Evolutionary conservation across 2,888 invertebrate genomes (phyloP).

Genomic region (Rosalia funebris): DNA sequence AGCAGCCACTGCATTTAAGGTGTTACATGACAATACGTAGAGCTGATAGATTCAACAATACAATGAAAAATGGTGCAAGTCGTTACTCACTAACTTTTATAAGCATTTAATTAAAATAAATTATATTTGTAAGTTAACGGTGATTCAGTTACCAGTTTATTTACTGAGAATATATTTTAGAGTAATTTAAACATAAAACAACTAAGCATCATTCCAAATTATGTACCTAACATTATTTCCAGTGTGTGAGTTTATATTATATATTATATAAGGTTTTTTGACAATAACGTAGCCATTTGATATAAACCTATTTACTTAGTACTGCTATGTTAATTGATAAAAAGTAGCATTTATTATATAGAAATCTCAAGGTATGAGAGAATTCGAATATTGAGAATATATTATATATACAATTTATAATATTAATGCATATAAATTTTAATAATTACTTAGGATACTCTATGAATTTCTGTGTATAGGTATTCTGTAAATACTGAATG

Average conservation of each 20-base stretch:
- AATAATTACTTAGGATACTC: conserved; percentile 58
- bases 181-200: conserved; percentile 31
- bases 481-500: conserved; percentile 59
- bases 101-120: conserved; percentile 60
- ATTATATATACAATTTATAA: conserved; percentile 61
- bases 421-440: conserved; percentile 61
- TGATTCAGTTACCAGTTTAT: conserved; percentile 59
- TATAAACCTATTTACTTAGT: conserved; percentile 62
- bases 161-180: conserved; percentile 41
- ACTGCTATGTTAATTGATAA: conserved; percentile 60
- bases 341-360: conserved; percentile 63
- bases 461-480: conserved; percentile 61
- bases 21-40: conserved; percentile 66
- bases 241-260: conserved; percentile 56
- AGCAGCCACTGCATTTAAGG: conserved; percentile 58
- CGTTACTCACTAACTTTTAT: conserved; percentile 60
- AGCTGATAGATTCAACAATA: conserved; percentile 62
- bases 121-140: conserved; percentile 54
- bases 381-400: conserved; percentile 52
- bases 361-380: conserved; percentile 61
- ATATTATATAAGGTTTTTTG: conserved; percentile 63
- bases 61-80: conserved; percentile 65
- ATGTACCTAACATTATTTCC: conserved; percentile 63
- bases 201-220: conserved; percentile 63
- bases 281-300: conserved; percentile 66